A percentile compares a stretch with the other conserved stretches of the same genome.
phyloP scores from a whole-genome alignment of 2,888 invertebrate species.

The Sphaeridia pumilis region DNA sequence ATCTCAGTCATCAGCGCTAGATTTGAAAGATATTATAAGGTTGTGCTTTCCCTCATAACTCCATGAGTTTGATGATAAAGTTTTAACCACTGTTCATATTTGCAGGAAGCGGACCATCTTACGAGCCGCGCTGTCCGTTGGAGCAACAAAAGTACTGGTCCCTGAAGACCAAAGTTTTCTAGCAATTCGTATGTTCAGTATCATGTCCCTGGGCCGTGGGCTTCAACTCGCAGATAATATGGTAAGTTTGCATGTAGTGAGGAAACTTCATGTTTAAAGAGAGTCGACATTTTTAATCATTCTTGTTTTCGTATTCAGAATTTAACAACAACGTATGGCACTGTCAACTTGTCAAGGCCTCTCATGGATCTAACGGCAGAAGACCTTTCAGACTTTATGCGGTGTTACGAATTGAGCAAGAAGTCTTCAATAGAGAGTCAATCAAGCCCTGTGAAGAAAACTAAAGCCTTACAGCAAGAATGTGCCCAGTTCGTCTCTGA shows the following conservation, averaged over 20 bases:
- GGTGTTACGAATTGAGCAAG: conserved; percentile 11
- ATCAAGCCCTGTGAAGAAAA: too few species aligned
- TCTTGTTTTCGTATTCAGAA: conserved; percentile 15
- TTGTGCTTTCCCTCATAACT: too few species aligned
- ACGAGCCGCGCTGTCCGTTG: conserved; percentile 14
- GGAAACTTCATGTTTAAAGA: too few species aligned
- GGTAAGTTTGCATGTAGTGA: conserved; percentile 16
- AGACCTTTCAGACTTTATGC: conserved; percentile 27
- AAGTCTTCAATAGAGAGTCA: too few species aligned
- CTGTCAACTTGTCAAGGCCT: conserved; percentile 19
- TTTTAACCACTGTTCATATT: too few species aligned
- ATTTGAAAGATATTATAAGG: too few species aligned
- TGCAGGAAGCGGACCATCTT: conserved; percentile 17
- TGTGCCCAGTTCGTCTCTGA: conserved; percentile 17
- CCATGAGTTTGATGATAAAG: too few species aligned
- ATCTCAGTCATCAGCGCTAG: too few species aligned
- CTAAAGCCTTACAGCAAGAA: conserved; percentile 6
- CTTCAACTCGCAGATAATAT: conserved; percentile 31
- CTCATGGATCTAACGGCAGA: conserved; percentile 29
- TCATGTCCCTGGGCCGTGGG: conserved; percentile 33
- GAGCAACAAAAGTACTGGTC: conserved; percentile 21
- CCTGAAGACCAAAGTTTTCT: conserved; percentile 30
- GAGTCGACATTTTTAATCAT: too few species aligned
- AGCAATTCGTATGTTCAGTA: conserved; percentile 32
- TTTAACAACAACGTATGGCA: conserved; percentile 18